Evolutionary conservation across 2,113 vertebrate genomes (phyloP), one percentile per base, ranked within the genome.

Genomic region (Pagrus major): DNA sequence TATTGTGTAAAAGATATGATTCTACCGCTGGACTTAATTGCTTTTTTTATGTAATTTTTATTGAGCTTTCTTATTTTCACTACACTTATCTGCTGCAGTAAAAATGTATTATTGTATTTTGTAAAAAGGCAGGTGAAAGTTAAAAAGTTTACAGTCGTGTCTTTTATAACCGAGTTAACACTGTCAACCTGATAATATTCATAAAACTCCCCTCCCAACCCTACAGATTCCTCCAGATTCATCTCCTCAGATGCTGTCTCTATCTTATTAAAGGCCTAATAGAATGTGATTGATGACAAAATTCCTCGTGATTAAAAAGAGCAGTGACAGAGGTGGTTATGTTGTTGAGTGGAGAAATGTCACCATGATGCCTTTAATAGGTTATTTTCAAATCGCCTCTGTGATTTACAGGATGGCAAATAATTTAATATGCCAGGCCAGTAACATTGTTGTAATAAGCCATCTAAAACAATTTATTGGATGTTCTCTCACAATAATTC

Each of bases 401-500:
- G 80, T 91, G 86, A 92, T 93, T 95, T 92, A 93, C 86, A 90
- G 86, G 89, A 91, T 89, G 81, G 83, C 83, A 88, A 89, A 94
- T 93, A 89, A 91, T 93, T 94, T 90, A 92, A 93, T 93, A 91
- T 92, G 90, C 92, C 84, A 76, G 86, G 84, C 90, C 85, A 83
- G 91, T 92, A 90, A 90, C 91, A 71, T 71, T 93, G 89, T 92
- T 94, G 90, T 94, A 95, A 95, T 94, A 94, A 94, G 94, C 91
- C 92, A 94, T 94, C 92, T 92, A 90, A 94, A 94, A 94, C 92
- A 93, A 94, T 95, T 94, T 94, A 95, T 93, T 93, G 88, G 91
- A 91, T 93, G 92, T 94, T 93, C 90, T 89, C 78, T 71, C 82
- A 84, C 89, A 86, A 92, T 94, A 93, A 94, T 91, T 95, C 94